phyloP scores from a whole-genome alignment of 2,888 invertebrate genomes.

The Aleiodes testaceus region DNA sequence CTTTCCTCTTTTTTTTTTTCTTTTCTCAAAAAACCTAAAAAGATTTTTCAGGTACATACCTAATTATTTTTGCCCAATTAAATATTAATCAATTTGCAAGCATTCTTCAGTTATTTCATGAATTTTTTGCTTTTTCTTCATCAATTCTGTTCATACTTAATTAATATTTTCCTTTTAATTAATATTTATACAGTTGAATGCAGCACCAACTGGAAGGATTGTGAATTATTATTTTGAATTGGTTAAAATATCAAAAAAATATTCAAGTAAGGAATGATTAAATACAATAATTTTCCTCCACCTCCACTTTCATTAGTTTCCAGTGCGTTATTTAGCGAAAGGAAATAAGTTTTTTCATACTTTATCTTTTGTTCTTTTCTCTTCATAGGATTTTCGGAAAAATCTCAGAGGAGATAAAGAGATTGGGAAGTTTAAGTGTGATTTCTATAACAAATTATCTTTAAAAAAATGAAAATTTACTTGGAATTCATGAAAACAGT shows the following conservation, averaged over 20 bases:
- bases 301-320: background rate
- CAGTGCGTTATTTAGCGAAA: background rate
- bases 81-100: constrained; percentile 13
- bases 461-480: too few relatives aligned
- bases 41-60: constrained; percentile 29
- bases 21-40: constrained; percentile 1
- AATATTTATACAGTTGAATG: constrained; percentile 51
- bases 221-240: constrained; percentile 45
- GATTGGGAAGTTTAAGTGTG: too few relatives aligned
- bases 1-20: background rate
- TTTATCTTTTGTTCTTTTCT: background rate
- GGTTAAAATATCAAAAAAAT: constrained; percentile 32
- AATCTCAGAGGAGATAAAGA: too few relatives aligned
- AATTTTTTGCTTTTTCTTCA: background rate
- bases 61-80: constrained; percentile 18
- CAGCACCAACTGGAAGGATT: constrained; percentile 56
- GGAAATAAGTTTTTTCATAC: background rate
- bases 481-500: too few relatives aligned
- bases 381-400: background rate
- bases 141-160: too few relatives aligned
- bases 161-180: constrained; percentile 5
- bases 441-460: too few relatives aligned
- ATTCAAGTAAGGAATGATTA: constrained; percentile 44
- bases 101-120: constrained; percentile 12
- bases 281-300: constrained; percentile 31